Conservation (phyloP, 2,797 vertebrate species). For the Xenopus petersii region DNA sequence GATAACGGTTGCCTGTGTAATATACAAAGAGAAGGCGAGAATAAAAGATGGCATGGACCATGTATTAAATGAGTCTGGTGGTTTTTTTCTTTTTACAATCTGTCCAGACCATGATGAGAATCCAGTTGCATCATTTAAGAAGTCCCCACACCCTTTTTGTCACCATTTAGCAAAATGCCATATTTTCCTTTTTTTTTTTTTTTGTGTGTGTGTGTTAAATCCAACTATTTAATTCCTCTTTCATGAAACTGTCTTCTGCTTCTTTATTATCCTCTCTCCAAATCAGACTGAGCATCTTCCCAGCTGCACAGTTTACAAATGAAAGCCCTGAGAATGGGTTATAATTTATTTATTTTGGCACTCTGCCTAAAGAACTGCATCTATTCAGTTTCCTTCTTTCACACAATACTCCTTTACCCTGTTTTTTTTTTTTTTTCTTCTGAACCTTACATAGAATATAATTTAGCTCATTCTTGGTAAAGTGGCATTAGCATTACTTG, state of each 20-base stretch:
- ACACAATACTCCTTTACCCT: neutral
- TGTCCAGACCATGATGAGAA: no score
- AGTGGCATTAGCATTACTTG: no score
- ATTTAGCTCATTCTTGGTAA: no score
- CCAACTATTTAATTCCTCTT: no score
- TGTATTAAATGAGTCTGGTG: no score
- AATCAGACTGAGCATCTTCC: slow-evolving; percentile 9
- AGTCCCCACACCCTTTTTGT: neutral
- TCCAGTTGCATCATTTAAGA: no score
- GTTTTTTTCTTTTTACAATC: no score
- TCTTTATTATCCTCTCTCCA: neutral
- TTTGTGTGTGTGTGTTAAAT: neutral
- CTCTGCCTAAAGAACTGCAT: slow-evolving; percentile 33
- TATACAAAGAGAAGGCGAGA: no score
- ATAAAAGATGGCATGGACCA: no score
- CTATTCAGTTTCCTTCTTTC: slow-evolving; percentile 25
- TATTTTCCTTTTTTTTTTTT: neutral
- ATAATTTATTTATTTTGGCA: slow-evolving; percentile 40
- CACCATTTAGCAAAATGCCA: neutral
- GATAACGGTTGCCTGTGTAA: no score
- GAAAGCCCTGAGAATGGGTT: slow-evolving; percentile 26
- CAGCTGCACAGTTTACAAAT: slow-evolving; percentile 28
- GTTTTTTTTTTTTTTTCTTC: neutral
- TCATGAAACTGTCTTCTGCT: neutral
- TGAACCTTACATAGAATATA: no score